A percentile compares a stretch with the other conserved stretches of the same genome.
Conservation (phyloP, 2,113 vertebrate genomes). For the Hemicordylus capensis region DNA sequence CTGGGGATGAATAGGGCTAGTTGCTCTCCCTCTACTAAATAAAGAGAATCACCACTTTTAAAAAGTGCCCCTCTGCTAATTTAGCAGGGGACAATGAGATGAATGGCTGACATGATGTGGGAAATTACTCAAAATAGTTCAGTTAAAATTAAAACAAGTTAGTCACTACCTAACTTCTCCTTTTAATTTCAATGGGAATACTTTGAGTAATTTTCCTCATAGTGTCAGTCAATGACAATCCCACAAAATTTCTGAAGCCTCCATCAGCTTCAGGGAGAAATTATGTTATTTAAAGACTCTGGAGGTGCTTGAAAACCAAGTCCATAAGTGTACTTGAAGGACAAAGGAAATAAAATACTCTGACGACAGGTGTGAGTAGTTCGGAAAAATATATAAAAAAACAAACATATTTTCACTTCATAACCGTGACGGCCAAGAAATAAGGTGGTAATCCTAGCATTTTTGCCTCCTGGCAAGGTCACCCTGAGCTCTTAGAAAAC, state of each 20-base stretch:
- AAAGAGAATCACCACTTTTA: too few species aligned
- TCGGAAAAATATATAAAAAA: neutral
- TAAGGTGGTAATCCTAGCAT: neutral
- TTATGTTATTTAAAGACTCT: neutral
- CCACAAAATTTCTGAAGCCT: neutral
- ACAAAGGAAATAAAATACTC: conserved; percentile 1
- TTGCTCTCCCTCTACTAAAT: too few species aligned
- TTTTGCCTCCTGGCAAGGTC: neutral
- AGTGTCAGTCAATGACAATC: conserved; percentile 15
- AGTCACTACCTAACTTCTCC: too few species aligned
- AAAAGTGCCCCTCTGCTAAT: too few species aligned
- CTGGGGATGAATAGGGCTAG: too few species aligned
- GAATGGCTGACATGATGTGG: too few species aligned
- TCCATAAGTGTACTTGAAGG: neutral
- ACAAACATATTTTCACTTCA: conserved; percentile 13
- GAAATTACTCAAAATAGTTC: too few species aligned
- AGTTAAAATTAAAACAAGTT: too few species aligned
- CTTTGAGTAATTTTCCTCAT: too few species aligned
- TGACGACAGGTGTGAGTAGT: neutral
- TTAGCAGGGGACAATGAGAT: too few species aligned
- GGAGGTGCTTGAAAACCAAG: conserved; percentile 19
- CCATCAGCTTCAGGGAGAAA: neutral
- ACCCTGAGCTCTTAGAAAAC: neutral
- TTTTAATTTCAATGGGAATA: too few species aligned
- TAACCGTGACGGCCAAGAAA: neutral